Conservation (phyloP, 2,113 vertebrate species). For the Chloebia gouldiae region DNA sequence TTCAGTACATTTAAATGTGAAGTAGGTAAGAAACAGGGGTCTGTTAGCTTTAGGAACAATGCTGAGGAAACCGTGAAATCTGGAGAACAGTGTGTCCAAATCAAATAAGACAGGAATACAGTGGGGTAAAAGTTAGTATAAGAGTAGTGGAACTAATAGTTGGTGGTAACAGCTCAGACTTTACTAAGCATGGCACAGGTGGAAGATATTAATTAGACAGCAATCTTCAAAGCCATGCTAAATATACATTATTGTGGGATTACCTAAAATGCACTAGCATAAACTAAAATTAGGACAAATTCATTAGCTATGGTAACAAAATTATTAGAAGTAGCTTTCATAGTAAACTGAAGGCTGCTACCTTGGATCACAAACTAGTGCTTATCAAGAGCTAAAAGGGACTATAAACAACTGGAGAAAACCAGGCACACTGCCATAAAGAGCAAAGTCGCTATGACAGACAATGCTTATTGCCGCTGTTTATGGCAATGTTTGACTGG, state of each 20-base stretch:
- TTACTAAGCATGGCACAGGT: rapidly evolving
- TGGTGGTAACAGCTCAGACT: not conserved
- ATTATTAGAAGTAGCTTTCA: not conserved
- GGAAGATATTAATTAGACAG: not conserved
- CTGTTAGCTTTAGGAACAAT: not conserved
- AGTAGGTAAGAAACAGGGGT: not conserved
- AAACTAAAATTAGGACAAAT: not conserved
- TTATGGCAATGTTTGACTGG: not conserved
- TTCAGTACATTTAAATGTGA: not conserved
- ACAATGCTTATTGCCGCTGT: too few species aligned
- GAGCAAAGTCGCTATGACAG: not conserved
- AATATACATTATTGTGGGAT: not conserved
- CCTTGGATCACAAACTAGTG: not conserved
- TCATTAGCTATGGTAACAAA: not conserved
- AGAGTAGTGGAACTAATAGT: not conserved
- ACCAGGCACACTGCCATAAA: rapidly evolving
- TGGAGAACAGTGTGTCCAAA: not conserved
- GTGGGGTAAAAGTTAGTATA: not conserved
- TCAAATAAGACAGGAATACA: not conserved
- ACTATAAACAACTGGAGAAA: not conserved
- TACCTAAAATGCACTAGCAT: not conserved
- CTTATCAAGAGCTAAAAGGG: not conserved
- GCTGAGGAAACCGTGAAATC: not conserved
- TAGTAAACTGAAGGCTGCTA: not conserved
- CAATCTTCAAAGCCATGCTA: not conserved